These are phyloP conservation scores for Semicossyphus pulcher DNA, from an alignment of 2,113 vertebrate species.

Conservation along the genomic window DNA sequence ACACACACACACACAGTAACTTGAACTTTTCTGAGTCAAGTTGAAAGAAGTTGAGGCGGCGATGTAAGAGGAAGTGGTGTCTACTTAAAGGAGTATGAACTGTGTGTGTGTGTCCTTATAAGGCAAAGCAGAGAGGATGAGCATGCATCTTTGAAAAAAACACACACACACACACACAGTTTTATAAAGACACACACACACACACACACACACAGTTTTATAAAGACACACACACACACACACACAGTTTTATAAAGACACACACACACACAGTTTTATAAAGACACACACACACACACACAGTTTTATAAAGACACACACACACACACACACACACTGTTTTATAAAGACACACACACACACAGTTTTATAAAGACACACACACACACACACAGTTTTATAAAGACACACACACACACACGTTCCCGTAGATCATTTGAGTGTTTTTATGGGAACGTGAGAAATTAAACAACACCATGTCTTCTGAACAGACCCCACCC, in stretches of 20 bases:
- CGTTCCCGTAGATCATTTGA: no score
- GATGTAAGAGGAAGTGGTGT: slow-evolving; percentile 49
- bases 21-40: slow-evolving; percentile 43
- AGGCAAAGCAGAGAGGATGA: background rate
- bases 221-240: no score
- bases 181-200: background rate
- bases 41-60: slow-evolving; percentile 18
- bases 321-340: background rate
- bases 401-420: background rate
- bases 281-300: no score
- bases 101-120: slow-evolving; percentile 21
- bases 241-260: no score
- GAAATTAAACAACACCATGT: background rate
- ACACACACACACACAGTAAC: slow-evolving; percentile 14
- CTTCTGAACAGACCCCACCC: background rate
- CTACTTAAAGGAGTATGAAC: background rate
- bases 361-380: no score
- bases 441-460: background rate
- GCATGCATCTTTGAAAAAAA: background rate
- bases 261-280: background rate
- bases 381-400: background rate
- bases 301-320: no score
- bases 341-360: no score
- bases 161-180: background rate
- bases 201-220: background rate